A percentile compares a stretch with the other conserved stretches of the same genome.
Conservation (phyloP, 2,113 vertebrate genomes). For the Petrocephalus microphthalmus region DNA sequence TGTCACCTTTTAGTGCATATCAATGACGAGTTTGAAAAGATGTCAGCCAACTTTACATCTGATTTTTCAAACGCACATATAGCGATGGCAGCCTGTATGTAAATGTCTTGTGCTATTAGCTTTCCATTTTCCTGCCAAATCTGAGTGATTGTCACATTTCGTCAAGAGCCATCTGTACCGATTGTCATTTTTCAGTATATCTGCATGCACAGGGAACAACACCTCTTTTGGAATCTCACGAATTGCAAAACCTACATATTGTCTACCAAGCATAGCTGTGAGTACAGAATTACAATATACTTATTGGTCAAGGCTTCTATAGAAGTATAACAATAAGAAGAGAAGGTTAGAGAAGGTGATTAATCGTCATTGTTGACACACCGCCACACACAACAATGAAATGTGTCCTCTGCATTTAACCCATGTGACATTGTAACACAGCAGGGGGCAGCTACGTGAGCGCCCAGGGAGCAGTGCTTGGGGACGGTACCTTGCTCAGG, state of each 20-base stretch:
- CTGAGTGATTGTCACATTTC: neutral
- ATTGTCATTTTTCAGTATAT: neutral
- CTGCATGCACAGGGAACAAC: neutral
- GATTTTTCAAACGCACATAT: neutral
- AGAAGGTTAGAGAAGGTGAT: too few species aligned
- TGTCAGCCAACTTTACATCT: neutral
- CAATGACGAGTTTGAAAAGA: neutral
- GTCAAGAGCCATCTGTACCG: neutral
- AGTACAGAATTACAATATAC: neutral
- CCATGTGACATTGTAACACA: too few species aligned
- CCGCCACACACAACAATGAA: too few species aligned
- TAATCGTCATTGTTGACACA: too few species aligned
- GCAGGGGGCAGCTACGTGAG: too few species aligned
- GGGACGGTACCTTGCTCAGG: too few species aligned
- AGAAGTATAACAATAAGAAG: neutral
- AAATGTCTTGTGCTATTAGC: neutral
- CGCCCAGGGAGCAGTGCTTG: too few species aligned
- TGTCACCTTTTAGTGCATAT: neutral
- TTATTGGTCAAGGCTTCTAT: neutral
- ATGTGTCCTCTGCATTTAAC: too few species aligned
- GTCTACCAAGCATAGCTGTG: neutral
- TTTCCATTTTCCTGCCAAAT: neutral
- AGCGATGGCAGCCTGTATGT: neutral
- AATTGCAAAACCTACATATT: neutral
- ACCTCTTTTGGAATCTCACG: neutral